Percentiles rank a stretch among this genome's conserved stretches.
phyloP scores from a whole-genome alignment of 2,888 invertebrate species.

The Flexamia atlantica region DNA sequence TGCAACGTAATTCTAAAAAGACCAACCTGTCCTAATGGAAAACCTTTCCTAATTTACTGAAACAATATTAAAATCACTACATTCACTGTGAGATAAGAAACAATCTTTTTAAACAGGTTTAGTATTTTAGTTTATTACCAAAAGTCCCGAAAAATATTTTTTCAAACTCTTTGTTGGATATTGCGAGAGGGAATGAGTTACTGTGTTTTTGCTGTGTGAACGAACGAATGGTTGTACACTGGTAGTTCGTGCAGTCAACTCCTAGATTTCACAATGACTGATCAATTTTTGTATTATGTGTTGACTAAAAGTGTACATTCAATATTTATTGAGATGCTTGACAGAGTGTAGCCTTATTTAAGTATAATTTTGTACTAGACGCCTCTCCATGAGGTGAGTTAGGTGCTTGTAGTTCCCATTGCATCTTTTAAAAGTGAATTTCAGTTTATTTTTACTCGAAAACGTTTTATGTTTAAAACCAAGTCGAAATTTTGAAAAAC shows the following conservation, averaged over 20 bases:
- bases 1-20: too few relatives aligned
- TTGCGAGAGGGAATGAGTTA: neutral
- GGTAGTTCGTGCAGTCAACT: conserved; percentile 14
- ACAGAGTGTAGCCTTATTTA: conserved; percentile 32
- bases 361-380: conserved; percentile 18
- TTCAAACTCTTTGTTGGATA: too few relatives aligned
- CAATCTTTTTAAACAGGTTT: too few relatives aligned
- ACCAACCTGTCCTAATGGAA: too few relatives aligned
- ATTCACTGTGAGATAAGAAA: too few relatives aligned
- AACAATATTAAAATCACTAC: too few relatives aligned
- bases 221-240: conserved; percentile 24
- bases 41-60: too few relatives aligned
- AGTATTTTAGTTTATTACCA: too few relatives aligned
- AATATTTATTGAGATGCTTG: conserved; percentile 18
- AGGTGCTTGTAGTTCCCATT: conserved; percentile 25
- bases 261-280: conserved; percentile 21
- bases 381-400: neutral
- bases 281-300: conserved; percentile 29
- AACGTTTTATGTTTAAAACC: neutral
- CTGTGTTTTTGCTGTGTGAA: neutral
- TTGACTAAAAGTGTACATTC: conserved; percentile 38
- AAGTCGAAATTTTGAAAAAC: too few relatives aligned
- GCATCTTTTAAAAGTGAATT: conserved; percentile 18
- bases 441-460: neutral
- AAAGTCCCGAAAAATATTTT: too few relatives aligned